Evolutionary conservation across 53 echinoderm and acorn worm species (phyloP).

Genomic region (Paelopatides confundens): DNA sequence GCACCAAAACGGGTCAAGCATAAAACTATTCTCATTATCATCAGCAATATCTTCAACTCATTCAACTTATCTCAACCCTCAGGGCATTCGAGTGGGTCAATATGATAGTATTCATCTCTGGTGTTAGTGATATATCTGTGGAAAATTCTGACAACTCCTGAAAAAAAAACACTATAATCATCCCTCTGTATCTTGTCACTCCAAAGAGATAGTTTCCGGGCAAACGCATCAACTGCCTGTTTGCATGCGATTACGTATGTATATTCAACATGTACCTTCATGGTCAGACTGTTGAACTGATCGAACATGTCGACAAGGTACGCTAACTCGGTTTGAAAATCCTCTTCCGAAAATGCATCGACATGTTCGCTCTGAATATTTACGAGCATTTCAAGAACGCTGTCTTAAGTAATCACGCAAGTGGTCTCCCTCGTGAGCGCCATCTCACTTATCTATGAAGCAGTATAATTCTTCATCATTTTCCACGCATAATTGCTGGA

Average conservation of each 20-base stretch:
- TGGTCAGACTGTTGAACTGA: not conserved
- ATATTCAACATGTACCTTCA: not conserved
- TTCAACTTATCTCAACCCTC: not conserved
- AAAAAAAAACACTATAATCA: no score
- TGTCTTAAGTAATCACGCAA: not conserved
- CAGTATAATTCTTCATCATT: conserved; percentile 5
- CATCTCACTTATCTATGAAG: not conserved
- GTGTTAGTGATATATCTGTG: no score
- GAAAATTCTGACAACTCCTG: no score
- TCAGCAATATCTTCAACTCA: conserved; percentile 5
- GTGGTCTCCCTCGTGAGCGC: not conserved
- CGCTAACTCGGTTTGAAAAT: not conserved
- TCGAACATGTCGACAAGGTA: not conserved
- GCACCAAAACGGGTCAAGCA: not conserved
- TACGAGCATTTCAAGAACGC: not conserved
- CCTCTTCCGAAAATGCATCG: not conserved
- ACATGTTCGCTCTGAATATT: not conserved
- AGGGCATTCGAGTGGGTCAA: conserved; percentile 9
- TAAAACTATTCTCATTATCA: not conserved
- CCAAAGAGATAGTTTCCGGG: not conserved
- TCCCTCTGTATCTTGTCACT: no score
- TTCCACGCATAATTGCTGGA: conserved; percentile 6
- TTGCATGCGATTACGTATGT: not conserved
- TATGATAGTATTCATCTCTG: not conserved
- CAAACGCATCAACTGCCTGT: not conserved